A percentile compares a stretch with the other conserved stretches of the same genome.
Conservation (phyloP, 2,113 vertebrate species). For the Leuciscus idus region DNA sequence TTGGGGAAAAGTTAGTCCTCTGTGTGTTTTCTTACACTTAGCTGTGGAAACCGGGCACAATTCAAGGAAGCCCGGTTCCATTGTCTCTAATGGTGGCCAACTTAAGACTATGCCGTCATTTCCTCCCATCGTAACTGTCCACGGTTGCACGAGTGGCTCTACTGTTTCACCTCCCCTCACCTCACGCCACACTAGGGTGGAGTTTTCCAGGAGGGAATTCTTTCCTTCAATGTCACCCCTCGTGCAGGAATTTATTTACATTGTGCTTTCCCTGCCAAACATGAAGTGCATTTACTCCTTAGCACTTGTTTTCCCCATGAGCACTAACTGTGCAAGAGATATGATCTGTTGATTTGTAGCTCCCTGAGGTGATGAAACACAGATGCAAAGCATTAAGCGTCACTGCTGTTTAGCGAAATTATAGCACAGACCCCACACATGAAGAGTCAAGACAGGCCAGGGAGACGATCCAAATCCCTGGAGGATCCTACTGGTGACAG, state of each 20-base stretch:
- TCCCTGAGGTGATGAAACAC: constrained; percentile 13
- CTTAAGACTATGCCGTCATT: constrained; percentile 52
- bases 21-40: constrained; percentile 53
- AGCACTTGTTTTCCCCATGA: neutral
- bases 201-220: constrained; percentile 54
- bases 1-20: constrained; percentile 61
- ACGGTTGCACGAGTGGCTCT: neutral
- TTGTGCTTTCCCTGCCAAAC: constrained; percentile 55
- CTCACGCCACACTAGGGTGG: constrained; percentile 41
- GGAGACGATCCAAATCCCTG: constrained; percentile 6
- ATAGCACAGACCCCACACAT: constrained; percentile 8
- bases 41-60: constrained; percentile 73
- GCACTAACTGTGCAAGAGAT: constrained; percentile 14
- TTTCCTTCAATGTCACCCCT: constrained; percentile 54
- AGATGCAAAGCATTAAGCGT: constrained; percentile 45
- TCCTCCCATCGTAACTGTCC: constrained; percentile 35
- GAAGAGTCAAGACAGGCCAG: neutral
- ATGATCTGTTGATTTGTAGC: constrained; percentile 55
- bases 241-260: constrained; percentile 60
- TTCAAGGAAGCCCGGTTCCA: constrained; percentile 74
- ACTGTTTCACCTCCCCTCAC: constrained; percentile 34
- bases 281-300: neutral
- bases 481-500: neutral
- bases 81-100: constrained; percentile 66
- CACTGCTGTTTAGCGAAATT: constrained; percentile 1